Evolutionary conservation across 2,797 vertebrate species (phyloP), one percentile per base, ranked within the genome.

Genomic region (Clarias platycephalus): DNA sequence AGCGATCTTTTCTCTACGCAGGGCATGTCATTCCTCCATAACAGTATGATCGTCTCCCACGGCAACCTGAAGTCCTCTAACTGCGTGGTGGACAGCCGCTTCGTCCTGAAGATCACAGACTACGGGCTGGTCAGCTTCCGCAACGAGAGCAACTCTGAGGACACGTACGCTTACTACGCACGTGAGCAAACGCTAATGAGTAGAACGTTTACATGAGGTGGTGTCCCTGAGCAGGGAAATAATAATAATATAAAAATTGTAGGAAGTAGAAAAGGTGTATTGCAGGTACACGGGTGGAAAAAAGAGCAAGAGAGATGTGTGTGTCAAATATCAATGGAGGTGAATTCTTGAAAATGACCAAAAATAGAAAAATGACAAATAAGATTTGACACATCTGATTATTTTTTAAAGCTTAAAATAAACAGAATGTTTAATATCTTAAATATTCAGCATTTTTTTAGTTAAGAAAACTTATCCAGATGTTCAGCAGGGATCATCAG

Each of bases 21-120:
- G 97, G 97, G 97, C 4, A 97, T 98, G 97, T 93, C 94, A 0
- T 98, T 97, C 89, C 93, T 98, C 12, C 97, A 98, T 92, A 96
- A 95, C 53, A 96, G 96, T 0, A 94, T 95, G 75, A 96, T 98
- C 31, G 37, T 93, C 53, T 97, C 95, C 84, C 97, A 98, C 0
- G 97, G 97, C 37, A 96, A 96, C 92, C 95, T 98, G 86, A 98
- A 97, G 90, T 98, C 97, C 0, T 97, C 97, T 86, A 98, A 98
- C 94, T 98, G 97, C 0, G 95, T 98, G 89, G 97, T 98, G 75
- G 97, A 98, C 80, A 95, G 96, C 15, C 96, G 97, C 85, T 98
- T 98, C 0, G 97, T 98, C 44, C 94, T 98, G 63, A 98, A 98
- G 94, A 96, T 98, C 93, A 97, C 97, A 0, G 97, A 98, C 91